Base-by-base conservation (phyloP, 2,113 vertebrate genomes). In the Uropsilus gracilis region DNA sequence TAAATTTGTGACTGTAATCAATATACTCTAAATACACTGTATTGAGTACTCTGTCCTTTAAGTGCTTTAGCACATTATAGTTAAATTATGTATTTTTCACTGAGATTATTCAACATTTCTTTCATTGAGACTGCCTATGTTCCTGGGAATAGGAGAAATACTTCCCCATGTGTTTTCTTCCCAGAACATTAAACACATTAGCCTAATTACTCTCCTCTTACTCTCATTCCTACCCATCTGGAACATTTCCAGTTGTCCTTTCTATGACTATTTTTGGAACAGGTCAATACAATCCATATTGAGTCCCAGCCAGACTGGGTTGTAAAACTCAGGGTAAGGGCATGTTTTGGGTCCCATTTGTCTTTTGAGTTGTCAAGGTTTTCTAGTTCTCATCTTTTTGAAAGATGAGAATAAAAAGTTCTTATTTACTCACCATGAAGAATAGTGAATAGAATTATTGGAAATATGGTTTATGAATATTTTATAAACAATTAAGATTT, bases 101-200 rank as follows among this genome's bases (percentile, higher is more conserved):
- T 18, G 66, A 76, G 12, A 82, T 17, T 63, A 57, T 30, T 44
- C 30, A 89, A 68, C 26, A 81, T 94, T 44, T 91, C 50, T 68
- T 80, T 66, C 30, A 69, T 5, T 76, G 61, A 82, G 17, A 28
- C 3, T 59, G 63, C 34, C 95, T 86, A 22, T 55, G 11, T 89
- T 86, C 20, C 59, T 46, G 82, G 57, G 75, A 92, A 22, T 30
- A 81, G 22, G 32, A 93, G 63, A 55, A 39, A 28, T 55, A 4
- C n/a, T 83, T 59, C 53, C 68, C 20, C 59, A 78, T 83, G 24
- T 80, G 73, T 86, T 96, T 95, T 89, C 34, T 95, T 92, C 46
- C 86, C 88, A 95, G 90, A 92, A 91, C 78, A 94, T 92, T 94
- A 94, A 97, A 57, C 91, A 64, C 89, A 81, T 96, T 93, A 94